Conservation (phyloP, 2,113 vertebrate species). For the Globicephala melas region DNA sequence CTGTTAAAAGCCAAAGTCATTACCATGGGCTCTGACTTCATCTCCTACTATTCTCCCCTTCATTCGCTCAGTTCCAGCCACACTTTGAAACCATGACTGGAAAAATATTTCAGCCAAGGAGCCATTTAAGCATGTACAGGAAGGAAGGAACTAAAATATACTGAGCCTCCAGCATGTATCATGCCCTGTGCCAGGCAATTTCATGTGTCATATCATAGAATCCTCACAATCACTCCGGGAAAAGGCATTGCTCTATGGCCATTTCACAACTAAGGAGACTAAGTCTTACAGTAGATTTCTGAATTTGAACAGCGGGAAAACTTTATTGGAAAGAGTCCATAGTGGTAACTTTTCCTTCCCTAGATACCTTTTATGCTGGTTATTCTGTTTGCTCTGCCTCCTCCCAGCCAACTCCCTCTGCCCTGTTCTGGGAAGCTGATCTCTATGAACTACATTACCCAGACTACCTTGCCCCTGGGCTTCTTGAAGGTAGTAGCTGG, state of each 20-base stretch:
- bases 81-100: not conserved
- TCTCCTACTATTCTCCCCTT: not conserved
- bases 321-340: not conserved
- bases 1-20: not conserved
- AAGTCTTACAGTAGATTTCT: not conserved
- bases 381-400: not conserved
- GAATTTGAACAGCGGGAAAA: not conserved
- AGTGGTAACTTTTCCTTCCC: not conserved
- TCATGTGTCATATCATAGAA: not conserved
- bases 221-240: not conserved
- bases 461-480: not conserved
- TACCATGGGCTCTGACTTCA: not conserved
- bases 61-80: not conserved
- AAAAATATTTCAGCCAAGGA: not conserved
- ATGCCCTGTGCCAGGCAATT: not conserved
- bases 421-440: not conserved
- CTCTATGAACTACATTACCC: not conserved
- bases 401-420: not conserved
- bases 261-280: constrained; percentile 15
- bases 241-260: not conserved
- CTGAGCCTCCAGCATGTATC: not conserved
- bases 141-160: not conserved
- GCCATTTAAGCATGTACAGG: not conserved
- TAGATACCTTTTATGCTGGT: not conserved
- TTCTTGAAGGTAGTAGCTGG: not conserved